Conservation (phyloP, 2,888 invertebrate species). For the Nebria salina region DNA sequence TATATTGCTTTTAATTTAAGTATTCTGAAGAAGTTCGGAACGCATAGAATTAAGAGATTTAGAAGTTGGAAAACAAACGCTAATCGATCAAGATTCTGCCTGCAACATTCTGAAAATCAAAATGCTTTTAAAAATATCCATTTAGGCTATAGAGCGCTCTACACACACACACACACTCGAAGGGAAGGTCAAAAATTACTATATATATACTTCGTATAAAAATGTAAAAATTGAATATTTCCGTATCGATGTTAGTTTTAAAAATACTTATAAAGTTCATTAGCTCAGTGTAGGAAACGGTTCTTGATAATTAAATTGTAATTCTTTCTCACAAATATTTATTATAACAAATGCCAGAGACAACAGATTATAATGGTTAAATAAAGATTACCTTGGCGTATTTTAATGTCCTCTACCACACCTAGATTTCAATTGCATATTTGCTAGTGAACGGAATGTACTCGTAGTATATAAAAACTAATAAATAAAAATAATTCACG, state of each 20-base stretch:
- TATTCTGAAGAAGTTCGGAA: background rate
- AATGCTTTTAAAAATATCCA: no score
- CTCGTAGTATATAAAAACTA: background rate
- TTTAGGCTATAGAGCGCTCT: no score
- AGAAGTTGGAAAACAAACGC: background rate
- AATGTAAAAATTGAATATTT: background rate
- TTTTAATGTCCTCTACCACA: background rate
- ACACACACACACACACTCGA: no score
- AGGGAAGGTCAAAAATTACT: no score
- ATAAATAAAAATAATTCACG: background rate
- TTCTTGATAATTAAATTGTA: no score
- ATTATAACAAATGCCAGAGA: background rate
- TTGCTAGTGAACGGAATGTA: background rate
- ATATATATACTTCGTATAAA: background rate
- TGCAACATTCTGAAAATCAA: no score
- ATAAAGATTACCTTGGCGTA: background rate
- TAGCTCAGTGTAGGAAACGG: no score
- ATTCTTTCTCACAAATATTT: background rate
- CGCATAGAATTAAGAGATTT: background rate
- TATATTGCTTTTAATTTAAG: background rate
- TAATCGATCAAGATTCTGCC: background rate
- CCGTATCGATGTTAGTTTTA: background rate
- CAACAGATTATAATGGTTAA: background rate
- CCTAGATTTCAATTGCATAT: background rate
- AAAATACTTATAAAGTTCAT: background rate